These are phyloP conservation scores for Sus scrofa DNA, from an alignment of 2,113 vertebrate species.

Conservation along the genomic window T2T-Sscrofa CM000824.6:193138001-193138500, in stretches of 20 bases:
- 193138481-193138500: not conserved
- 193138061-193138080: too few species aligned
- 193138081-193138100: too few species aligned
- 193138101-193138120: not conserved
- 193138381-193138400: not conserved
- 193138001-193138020: too few species aligned
- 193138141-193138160: not conserved
- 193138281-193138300: not conserved
- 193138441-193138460: not conserved
- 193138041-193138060: too few species aligned
- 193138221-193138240: not conserved
- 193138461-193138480: not conserved
- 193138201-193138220: not conserved
- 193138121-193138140: not conserved
- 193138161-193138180: not conserved
- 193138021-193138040: too few species aligned
- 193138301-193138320: not conserved
- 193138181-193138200: not conserved
- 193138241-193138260: not conserved
- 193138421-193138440: not conserved
- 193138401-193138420: not conserved
- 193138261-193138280: not conserved
- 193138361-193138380: not conserved
- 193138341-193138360: not conserved
- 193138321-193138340: not conserved